phyloP scores from a whole-genome alignment of 2,888 invertebrate species.

The Heterodera filipjevi region DNA sequence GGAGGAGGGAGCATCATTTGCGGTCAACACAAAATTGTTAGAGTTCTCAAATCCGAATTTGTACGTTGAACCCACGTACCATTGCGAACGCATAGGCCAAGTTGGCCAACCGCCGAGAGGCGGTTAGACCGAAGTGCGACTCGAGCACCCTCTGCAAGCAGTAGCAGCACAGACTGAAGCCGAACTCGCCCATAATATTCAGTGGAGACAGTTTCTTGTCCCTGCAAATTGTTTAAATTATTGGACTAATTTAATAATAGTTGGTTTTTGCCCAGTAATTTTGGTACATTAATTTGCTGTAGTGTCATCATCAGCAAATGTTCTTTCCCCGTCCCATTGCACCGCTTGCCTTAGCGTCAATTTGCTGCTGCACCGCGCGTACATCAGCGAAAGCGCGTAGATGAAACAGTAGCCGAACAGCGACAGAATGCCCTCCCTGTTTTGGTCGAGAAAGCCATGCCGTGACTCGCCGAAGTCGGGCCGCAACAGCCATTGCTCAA shows the following conservation, averaged over 20 bases:
- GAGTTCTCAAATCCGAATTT: not conserved
- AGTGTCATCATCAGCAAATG: not conserved
- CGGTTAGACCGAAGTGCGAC: constrained; percentile 58
- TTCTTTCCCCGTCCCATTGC: constrained; percentile 10
- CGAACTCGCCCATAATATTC: not conserved
- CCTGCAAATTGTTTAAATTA: constrained; percentile 23
- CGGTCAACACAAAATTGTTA: not conserved
- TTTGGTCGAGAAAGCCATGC: constrained; percentile 75
- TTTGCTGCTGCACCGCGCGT: constrained; percentile 23
- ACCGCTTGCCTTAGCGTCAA: not conserved
- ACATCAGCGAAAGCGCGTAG: constrained; percentile 74
- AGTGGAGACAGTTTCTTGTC: constrained; percentile 19
- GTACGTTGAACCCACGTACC: constrained; percentile 52
- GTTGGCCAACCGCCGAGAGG: constrained; percentile 82
- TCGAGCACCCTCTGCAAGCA: constrained; percentile 30
- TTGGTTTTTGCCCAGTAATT: not conserved
- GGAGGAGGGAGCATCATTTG: not conserved
- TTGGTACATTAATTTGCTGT: no score
- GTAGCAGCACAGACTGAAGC: constrained; percentile 25
- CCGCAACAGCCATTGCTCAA: constrained; percentile 70
- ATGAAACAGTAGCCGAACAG: constrained; percentile 82
- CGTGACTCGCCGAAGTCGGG: constrained; percentile 3
- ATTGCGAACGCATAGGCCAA: constrained; percentile 80
- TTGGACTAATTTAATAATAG: not conserved
- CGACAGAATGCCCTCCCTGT: constrained; percentile 88